These are phyloP conservation scores for Malthinus seriepunctatus DNA, from an alignment of 2,888 invertebrate genomes.

Conservation along the genomic window DNA sequence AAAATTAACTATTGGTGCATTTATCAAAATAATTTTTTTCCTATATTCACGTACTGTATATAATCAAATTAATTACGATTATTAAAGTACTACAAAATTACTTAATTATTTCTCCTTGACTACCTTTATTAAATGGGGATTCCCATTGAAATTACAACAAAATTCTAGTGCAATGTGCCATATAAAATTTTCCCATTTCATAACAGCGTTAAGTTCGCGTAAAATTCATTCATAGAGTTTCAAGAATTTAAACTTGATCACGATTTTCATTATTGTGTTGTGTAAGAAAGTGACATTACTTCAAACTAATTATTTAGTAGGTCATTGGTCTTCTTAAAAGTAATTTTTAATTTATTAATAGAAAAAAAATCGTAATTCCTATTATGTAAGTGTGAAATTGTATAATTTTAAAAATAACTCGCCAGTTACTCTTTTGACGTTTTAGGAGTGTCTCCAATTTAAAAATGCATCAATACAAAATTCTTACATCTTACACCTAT, in stretches of 20 bases:
- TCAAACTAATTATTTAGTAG: neutral
- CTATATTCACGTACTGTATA: neutral
- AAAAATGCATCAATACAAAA: neutral
- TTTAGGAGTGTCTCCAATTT: no score
- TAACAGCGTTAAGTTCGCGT: slow-evolving; percentile 5
- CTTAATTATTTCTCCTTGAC: neutral
- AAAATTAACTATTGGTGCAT: no score
- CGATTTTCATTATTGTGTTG: neutral
- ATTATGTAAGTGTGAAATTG: no score
- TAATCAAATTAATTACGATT: neutral
- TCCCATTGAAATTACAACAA: slow-evolving; percentile 8
- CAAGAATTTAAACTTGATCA: slow-evolving; percentile 4
- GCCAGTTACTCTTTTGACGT: no score
- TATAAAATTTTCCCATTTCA: slow-evolving; percentile 14
- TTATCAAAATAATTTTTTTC: no score
- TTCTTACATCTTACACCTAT: neutral
- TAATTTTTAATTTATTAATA: neutral
- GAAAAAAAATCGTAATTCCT: no score
- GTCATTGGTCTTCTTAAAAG: neutral
- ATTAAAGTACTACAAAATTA: neutral
- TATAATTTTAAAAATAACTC: no score
- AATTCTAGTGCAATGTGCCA: neutral
- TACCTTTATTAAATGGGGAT: slow-evolving; percentile 16
- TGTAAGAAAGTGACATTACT: neutral
- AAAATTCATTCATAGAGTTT: slow-evolving; percentile 15